Evolutionary conservation across 2,113 vertebrate genomes (phyloP).

Genomic region (Circaetus cinerascens): DNA sequence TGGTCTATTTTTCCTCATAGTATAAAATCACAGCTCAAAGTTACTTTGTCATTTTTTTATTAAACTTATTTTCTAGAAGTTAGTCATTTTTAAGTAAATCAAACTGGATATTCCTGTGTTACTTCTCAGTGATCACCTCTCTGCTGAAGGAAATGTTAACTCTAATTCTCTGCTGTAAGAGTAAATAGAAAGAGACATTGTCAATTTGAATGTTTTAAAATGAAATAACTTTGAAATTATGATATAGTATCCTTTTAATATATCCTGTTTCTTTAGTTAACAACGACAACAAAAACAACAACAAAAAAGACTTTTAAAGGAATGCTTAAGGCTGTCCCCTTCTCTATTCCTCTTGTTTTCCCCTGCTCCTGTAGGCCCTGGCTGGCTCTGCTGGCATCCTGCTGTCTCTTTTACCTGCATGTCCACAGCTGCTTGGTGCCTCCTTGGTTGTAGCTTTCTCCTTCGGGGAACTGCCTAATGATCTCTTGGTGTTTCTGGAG

Average conservation of each 20-base stretch:
- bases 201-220: conserved; percentile 20
- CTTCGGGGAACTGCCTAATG: neutral
- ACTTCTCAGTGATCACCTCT: neutral
- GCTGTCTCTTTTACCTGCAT: neutral
- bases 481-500: neutral
- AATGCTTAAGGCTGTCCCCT: neutral
- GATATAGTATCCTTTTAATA: neutral
- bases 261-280: neutral
- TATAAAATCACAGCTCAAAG: neutral
- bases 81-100: conserved; percentile 32
- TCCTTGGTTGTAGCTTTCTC: neutral
- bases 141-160: neutral
- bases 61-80: neutral
- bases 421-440: neutral
- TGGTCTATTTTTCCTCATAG: neutral
- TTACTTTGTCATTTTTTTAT: neutral
- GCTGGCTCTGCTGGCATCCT: neutral
- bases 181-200: neutral
- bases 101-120: neutral
- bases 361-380: neutral
- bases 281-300: neutral
- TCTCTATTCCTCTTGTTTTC: neutral
- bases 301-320: neutral
- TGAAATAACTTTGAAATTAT: neutral
- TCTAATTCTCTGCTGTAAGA: neutral